Base-by-base conservation (phyloP, 2,888 invertebrate genomes). In the Tolmerus cingulatus region DNA sequence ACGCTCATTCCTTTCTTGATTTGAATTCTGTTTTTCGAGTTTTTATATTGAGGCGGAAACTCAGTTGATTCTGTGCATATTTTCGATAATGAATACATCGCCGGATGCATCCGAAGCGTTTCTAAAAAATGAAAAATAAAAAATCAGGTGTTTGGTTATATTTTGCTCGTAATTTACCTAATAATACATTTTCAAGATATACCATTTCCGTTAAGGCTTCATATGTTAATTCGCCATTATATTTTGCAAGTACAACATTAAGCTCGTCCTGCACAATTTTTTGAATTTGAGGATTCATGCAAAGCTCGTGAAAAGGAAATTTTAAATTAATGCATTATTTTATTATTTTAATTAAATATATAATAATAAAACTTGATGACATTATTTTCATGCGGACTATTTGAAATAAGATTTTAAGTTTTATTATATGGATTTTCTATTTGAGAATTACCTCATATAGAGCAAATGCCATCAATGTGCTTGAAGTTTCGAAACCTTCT, bases 181-280 rank as follows among this genome's bases (percentile, higher is more conserved):
- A 90, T 5, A 94, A 90, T 8, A 94, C 93, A 90, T 92, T 92
- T 14, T 93, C 93, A 87, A 94, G 89, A 89, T 94, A 94, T 0
- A 90, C 90, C 93, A 94, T 92, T 16, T 93, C 92, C 37, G 91
- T 90, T 9, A 94, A 88, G 23, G 91, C 90, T 1, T 94, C 94
- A 89, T 93, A 94, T 1, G 91, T 93, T 0, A 94, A 88, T 76
- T 92, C 89, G 0, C 92, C 92, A 55, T 55, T 55, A 9, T 55
- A 55, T 27, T 90, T 90, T 1, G 89, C 89, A 14, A 93, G 74
- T 1, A 92, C 91, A 0, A 88, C 85, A 8, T 91, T 90, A 4
- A 94, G 92, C 90, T 94, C 94, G 1, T 90, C 88, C 5, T 93
- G 90, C 2, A 93, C 89, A 81, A 90, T 92, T 0, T 92, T 90